Base-by-base conservation (phyloP, 2,888 invertebrate species). In the Sminthurides aquaticus region DNA sequence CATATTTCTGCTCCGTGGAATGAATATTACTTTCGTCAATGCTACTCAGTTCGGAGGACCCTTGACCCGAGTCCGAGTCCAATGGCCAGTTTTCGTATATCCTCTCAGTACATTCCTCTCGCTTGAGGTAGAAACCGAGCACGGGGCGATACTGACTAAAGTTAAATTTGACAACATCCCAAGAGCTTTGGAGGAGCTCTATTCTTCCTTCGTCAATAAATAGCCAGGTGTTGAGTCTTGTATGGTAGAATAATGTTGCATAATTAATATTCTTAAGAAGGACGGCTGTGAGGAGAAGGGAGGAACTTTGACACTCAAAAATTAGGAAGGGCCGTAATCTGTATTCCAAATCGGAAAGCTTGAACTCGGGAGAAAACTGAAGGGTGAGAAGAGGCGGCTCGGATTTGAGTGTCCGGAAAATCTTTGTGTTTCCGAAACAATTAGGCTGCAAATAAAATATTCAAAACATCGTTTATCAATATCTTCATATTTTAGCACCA, bases 21-120 rank as follows among this genome's bases (percentile, higher is more conserved):
- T 34, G 43, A 20, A 48, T 49, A 29, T 58, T 34, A 26, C 58
- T 64, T 43, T 64, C 59, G 22, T 64, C 64, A 22, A 60, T 60
- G n/a, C 59, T 59, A 22, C 60, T 60, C 26, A 64, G 64, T 52
- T 71, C 71, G 1, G 55, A 59, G 22, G 72, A 72, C 20, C 69
- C 68, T 56, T 68, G 68, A 15, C 72, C 72, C 1, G 69, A 69
- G 57, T 74, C 74, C 26, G 67, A 69, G 61, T 74, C 74, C 54
- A 74, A 43, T 11, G 74, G 74, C 74, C 74, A 74, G 62, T 74
- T 74, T 28, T 74, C 74, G 48, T 74, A 74, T 22, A 74, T 74
- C 26, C 73, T 43, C 24, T 63, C 63, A 24, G 28, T 8, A 28
- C 34, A 49, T 25, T 68, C 69, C 18, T 71, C 72, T 57, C 63